Evolutionary conservation across 2,113 vertebrate species (phyloP).

Genomic region (Andinoacara biseriatus): DNA sequence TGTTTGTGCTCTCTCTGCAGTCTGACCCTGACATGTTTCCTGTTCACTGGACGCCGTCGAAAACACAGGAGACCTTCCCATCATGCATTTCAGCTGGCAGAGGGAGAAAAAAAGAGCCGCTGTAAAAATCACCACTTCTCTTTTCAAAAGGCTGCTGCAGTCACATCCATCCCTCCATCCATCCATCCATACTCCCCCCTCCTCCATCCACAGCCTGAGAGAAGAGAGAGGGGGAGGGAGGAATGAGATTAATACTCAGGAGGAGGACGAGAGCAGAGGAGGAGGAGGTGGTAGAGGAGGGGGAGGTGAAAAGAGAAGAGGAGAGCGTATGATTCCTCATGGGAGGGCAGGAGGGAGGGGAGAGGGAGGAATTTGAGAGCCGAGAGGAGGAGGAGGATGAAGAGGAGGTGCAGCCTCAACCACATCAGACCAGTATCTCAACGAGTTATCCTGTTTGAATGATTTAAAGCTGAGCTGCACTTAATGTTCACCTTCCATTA

Average conservation of each 20-base stretch:
- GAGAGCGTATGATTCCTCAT: conserved; percentile 59
- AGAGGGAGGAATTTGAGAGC: conserved; percentile 3
- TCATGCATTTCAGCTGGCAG: conserved; percentile 59
- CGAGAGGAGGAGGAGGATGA: neutral
- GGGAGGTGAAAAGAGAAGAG: conserved; percentile 46
- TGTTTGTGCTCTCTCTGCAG: conserved; percentile 40
- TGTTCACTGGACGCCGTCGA: conserved; percentile 49
- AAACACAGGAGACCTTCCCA: conserved; percentile 69
- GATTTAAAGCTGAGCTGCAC: neutral
- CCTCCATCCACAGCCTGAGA: conserved; percentile 3
- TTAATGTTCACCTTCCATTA: conserved; percentile 3
- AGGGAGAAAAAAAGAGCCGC: neutral
- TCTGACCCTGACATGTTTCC: conserved; percentile 62
- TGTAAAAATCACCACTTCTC: conserved; percentile 47
- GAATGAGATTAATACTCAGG: conserved; percentile 47
- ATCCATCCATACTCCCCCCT: neutral
- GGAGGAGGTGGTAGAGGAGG: conserved; percentile 26
- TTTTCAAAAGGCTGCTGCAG: conserved; percentile 44
- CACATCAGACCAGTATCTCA: neutral
- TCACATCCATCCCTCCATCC: conserved; percentile 40
- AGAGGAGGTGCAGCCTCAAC: neutral
- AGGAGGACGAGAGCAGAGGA: conserved; percentile 26
- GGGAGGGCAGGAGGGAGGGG: conserved; percentile 38
- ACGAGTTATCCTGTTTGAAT: neutral
- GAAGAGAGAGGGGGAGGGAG: conserved; percentile 8